These are phyloP conservation scores for Dryomyza anilis DNA, from an alignment of 2,888 invertebrate species.

Conservation along the genomic window DNA sequence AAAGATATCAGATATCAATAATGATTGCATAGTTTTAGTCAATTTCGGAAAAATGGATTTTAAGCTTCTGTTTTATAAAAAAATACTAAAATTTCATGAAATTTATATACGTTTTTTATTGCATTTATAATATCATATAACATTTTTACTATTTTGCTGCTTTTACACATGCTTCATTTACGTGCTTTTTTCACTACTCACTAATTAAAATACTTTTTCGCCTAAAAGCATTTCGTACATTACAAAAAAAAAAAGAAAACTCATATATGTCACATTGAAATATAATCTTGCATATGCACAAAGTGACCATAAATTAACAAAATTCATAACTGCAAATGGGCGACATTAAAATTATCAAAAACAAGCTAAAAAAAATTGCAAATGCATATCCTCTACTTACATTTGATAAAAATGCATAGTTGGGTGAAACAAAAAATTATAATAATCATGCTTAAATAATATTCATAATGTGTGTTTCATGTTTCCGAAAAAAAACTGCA, in stretches of 20 bases:
- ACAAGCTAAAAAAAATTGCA: neutral
- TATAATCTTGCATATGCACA: slow-evolving; percentile 22
- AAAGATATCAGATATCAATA: too few relatives aligned
- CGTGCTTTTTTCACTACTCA: too few relatives aligned
- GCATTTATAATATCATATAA: too few relatives aligned
- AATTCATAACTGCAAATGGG: slow-evolving; percentile 28
- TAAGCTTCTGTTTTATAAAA: too few relatives aligned
- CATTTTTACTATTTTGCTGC: too few relatives aligned
- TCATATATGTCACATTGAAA: slow-evolving; percentile 18
- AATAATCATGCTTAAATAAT: slow-evolving; percentile 37
- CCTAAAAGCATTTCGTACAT: slow-evolving; percentile 14
- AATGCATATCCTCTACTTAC: slow-evolving; percentile 11
- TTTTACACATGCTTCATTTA: too few relatives aligned
- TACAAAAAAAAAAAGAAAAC: too few relatives aligned
- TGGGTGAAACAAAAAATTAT: neutral
- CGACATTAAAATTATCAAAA: slow-evolving; percentile 18
- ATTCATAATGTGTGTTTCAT: slow-evolving; percentile 36
- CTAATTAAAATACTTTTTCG: too few relatives aligned
- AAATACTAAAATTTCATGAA: too few relatives aligned
- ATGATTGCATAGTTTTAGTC: too few relatives aligned
- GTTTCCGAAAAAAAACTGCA: neutral
- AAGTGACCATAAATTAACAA: slow-evolving; percentile 27
- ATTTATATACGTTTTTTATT: too few relatives aligned
- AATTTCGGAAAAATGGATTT: too few relatives aligned
- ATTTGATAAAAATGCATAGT: neutral